A percentile compares a stretch with the other conserved stretches of the same genome.
Evolutionary conservation across 1,140 invertebrate species (phyloP).

Genomic region (Oscheius sp.): DNA sequence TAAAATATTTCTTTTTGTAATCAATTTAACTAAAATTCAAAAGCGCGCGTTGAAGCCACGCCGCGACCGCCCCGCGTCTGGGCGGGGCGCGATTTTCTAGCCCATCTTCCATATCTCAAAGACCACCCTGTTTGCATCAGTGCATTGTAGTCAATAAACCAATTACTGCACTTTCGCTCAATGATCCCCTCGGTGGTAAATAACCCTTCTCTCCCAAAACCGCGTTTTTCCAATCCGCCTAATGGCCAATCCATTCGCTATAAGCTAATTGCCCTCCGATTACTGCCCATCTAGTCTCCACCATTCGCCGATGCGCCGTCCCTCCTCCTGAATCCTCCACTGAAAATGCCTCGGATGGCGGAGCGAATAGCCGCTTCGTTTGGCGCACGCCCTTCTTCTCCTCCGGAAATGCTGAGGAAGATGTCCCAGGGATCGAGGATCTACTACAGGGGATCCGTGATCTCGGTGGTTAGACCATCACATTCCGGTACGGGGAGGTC

Average conservation of each 20-base stretch:
- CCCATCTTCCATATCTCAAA: too few relatives aligned
- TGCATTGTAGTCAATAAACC: not conserved
- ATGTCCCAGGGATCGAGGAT: not conserved
- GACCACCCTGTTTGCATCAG: too few relatives aligned
- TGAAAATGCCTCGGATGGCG: conserved; percentile 28
- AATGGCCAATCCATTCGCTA: not conserved
- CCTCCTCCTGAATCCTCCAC: not conserved
- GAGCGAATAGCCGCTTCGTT: conserved; percentile 24
- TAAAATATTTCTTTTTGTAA: too few relatives aligned
- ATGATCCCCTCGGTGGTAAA: not conserved
- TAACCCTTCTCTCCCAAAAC: not conserved
- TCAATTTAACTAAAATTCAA: too few relatives aligned
- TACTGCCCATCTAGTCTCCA: not conserved
- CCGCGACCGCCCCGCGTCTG: too few relatives aligned
- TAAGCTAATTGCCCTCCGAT: not conserved
- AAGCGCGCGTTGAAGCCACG: too few relatives aligned
- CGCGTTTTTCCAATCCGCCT: not conserved
- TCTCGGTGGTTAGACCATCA: not conserved
- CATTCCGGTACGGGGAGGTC: not conserved
- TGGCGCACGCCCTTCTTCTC: not conserved
- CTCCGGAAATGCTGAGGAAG: not conserved
- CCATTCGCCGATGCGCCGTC: not conserved
- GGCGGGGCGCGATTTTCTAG: too few relatives aligned
- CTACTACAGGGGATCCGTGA: not conserved
- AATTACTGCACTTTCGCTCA: not conserved